Evolutionary conservation across 2,888 invertebrate species (phyloP).

Genomic region (Rhorus exstirpatorius): DNA sequence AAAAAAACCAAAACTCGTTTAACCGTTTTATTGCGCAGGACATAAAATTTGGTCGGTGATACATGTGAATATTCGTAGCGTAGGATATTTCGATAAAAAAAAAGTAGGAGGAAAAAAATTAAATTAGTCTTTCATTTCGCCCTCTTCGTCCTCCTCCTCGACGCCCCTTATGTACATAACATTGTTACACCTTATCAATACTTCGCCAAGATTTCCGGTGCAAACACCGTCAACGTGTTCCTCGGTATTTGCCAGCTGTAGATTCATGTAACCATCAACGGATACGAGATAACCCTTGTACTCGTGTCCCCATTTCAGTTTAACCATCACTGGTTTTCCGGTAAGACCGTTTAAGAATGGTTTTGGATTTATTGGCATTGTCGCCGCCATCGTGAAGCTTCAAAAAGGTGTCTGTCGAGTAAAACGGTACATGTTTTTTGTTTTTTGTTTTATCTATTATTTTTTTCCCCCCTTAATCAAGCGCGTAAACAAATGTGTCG

Average conservation of each 20-base stretch:
- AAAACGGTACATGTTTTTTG: background rate
- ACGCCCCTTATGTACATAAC: conserved; percentile 97
- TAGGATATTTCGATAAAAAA: no score
- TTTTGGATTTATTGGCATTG: conserved; percentile 99
- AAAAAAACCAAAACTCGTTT: no score
- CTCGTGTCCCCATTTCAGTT: conserved; percentile 99
- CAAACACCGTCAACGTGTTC: conserved; percentile 97
- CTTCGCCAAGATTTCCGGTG: conserved; percentile 98
- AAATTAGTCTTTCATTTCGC: conserved; percentile 95
- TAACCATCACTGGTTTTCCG: conserved; percentile 98
- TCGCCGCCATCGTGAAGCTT: conserved; percentile 89
- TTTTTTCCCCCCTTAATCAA: background rate
- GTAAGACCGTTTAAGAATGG: conserved; percentile 99
- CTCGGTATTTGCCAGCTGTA: conserved; percentile 99
- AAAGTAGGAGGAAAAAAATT: background rate
- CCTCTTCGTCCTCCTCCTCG: conserved; percentile 98
- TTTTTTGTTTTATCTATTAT: background rate
- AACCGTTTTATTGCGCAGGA: no score
- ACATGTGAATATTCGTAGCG: no score
- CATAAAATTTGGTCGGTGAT: no score
- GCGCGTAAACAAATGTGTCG: conserved; percentile 8
- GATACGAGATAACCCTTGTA: conserved; percentile 99
- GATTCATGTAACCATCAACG: conserved; percentile 99
- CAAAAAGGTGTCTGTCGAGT: conserved; percentile 21
- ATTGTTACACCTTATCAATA: conserved; percentile 98